Conservation (phyloP, 2,888 invertebrate species). For the Drosophila rubida region DNA sequence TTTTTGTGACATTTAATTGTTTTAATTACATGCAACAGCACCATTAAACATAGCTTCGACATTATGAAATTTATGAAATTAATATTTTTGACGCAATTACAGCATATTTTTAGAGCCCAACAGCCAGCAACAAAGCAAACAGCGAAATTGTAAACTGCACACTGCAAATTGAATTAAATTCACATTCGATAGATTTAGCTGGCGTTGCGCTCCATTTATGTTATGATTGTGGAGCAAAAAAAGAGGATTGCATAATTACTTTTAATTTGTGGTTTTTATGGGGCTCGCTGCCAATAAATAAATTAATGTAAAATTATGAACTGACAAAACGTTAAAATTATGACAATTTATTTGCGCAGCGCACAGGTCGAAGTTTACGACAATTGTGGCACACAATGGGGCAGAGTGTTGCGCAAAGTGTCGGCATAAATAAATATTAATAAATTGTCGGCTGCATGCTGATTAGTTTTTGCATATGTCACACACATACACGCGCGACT, state of each 20-base stretch:
- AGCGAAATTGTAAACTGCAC: not conserved
- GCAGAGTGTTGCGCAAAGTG: constrained; percentile 20
- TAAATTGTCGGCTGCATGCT: constrained; percentile 13
- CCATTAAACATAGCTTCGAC: constrained; percentile 64
- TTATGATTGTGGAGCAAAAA: constrained; percentile 16
- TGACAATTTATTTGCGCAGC: constrained; percentile 51
- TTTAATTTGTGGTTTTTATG: constrained; percentile 48
- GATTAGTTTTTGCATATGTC: not conserved
- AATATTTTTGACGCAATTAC: constrained; percentile 57
- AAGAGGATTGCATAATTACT: constrained; percentile 51
- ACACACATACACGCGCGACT: no score
- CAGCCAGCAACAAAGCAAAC: constrained; percentile 8
- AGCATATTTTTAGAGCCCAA: constrained; percentile 30
- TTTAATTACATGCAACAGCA: constrained; percentile 66
- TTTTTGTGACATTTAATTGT: constrained; percentile 74
- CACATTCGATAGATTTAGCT: constrained; percentile 23
- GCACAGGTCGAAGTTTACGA: constrained; percentile 33
- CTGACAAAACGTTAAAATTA: constrained; percentile 62
- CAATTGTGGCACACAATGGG: constrained; percentile 24
- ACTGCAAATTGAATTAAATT: constrained; percentile 58
- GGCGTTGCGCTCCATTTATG: not conserved
- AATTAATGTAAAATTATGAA: constrained; percentile 74
- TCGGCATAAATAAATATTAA: constrained; percentile 51
- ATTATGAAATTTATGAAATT: constrained; percentile 71
- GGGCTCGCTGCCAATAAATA: constrained; percentile 46